A percentile compares a stretch with the other conserved stretches of the same genome.
phyloP scores from a whole-genome alignment of 1,140 invertebrate species.

The Tetragnatha versicolor region DNA sequence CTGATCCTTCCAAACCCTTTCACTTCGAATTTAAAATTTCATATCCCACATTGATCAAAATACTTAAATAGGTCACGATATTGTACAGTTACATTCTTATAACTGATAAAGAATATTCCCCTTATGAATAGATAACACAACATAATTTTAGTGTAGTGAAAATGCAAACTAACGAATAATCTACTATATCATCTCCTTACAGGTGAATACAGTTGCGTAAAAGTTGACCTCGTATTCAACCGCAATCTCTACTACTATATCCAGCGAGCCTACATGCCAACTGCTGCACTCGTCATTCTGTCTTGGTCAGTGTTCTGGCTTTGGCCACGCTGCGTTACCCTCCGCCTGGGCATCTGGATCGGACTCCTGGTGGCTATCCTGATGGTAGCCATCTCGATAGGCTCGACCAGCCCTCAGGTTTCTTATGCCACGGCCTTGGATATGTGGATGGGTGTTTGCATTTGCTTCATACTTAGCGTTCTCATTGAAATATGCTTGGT shows the following conservation, averaged over 20 bases:
- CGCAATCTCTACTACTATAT: constrained; percentile 51
- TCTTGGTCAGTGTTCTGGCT: constrained; percentile 81
- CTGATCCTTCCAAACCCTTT: no score
- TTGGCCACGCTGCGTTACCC: constrained; percentile 85
- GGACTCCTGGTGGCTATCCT: constrained; percentile 87
- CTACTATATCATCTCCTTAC: no score
- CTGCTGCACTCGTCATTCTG: constrained; percentile 59
- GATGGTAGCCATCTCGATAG: constrained; percentile 88
- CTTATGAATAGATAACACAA: no score
- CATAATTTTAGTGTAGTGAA: no score
- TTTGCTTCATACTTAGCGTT: constrained; percentile 62
- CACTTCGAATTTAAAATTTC: no score
- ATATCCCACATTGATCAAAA: no score
- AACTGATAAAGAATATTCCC: no score
- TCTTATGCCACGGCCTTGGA: constrained; percentile 64
- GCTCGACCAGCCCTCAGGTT: constrained; percentile 79
- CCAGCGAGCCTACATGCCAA: constrained; percentile 40
- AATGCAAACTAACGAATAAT: no score
- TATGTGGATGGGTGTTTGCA: constrained; percentile 62
- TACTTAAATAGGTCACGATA: no score
- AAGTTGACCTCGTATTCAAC: constrained; percentile 23
- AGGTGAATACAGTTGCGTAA: constrained; percentile 51
- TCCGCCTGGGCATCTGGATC: constrained; percentile 85
- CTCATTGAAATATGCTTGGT: constrained; percentile 63
- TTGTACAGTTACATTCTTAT: no score